Conservation (phyloP, 1,140 invertebrate genomes). For the Lepidurus apus region DNA sequence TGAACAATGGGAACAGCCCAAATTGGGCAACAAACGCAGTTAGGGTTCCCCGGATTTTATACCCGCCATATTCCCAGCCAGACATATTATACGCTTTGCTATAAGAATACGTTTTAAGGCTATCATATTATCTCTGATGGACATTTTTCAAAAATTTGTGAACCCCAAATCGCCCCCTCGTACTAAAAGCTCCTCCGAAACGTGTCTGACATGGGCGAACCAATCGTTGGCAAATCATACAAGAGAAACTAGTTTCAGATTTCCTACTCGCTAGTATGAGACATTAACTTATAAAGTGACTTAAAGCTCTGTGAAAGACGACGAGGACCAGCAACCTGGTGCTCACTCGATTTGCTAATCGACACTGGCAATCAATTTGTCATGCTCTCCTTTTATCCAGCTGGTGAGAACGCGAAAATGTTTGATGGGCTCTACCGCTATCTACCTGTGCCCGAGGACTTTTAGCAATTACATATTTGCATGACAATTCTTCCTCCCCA, state of each 20-base stretch:
- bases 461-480: neutral
- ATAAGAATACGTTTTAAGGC: neutral
- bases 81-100: neutral
- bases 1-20: conserved; percentile 11
- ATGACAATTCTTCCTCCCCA: neutral
- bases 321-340: neutral
- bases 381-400: neutral
- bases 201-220: neutral
- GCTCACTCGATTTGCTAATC: neutral
- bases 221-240: neutral
- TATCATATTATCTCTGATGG: conserved; percentile 14
- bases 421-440: neutral
- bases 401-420: conserved; percentile 15
- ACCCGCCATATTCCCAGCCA: neutral
- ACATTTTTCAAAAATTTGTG: neutral
- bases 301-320: neutral
- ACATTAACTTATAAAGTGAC: neutral
- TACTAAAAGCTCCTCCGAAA: neutral
- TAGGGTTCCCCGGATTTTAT: neutral
- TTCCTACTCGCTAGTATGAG: neutral
- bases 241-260: neutral
- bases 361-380: conserved; percentile 13
- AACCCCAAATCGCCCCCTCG: neutral
- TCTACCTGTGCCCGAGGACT: neutral
- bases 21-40: conserved; percentile 2